Evolutionary conservation across 2,888 invertebrate species (phyloP).

Genomic region (Orgyia antiqua): DNA sequence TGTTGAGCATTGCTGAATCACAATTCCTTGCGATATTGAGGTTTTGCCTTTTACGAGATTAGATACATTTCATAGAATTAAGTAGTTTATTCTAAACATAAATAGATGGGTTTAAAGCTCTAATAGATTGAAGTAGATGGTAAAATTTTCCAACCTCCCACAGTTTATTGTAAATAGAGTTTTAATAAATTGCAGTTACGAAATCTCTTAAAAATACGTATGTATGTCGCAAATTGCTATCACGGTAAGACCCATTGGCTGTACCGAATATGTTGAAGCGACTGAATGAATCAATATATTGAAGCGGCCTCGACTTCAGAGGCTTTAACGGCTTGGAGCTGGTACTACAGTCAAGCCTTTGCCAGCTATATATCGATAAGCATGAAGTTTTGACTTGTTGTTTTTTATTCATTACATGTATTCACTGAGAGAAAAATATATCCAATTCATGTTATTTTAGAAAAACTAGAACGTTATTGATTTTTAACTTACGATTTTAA

Average conservation of each 20-base stretch:
- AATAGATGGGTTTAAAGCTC: no score
- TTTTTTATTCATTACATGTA: slow-evolving; percentile 30
- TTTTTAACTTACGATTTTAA: no score
- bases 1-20: no score
- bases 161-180: neutral
- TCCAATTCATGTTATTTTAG: no score
- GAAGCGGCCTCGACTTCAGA: slow-evolving; percentile 54
- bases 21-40: no score
- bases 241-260: slow-evolving; percentile 20
- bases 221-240: slow-evolving; percentile 11
- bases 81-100: no score
- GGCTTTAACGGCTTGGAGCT: slow-evolving; percentile 57
- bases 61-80: no score
- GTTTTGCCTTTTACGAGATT: no score
- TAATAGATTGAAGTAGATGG: no score
- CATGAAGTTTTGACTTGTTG: slow-evolving; percentile 50
- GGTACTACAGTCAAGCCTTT: slow-evolving; percentile 58
- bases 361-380: slow-evolving; percentile 44
- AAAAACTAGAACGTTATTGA: no score
- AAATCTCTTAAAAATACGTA: slow-evolving; percentile 1
- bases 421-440: neutral
- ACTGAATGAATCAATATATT: slow-evolving; percentile 18
- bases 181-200: slow-evolving; percentile 9
- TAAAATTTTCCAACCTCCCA: no score
- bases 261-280: slow-evolving; percentile 40